A percentile compares a stretch with the other conserved stretches of the same genome.
phyloP scores from a whole-genome alignment of 1,140 invertebrate genomes.

The Neomicropteryx cornuta region DNA sequence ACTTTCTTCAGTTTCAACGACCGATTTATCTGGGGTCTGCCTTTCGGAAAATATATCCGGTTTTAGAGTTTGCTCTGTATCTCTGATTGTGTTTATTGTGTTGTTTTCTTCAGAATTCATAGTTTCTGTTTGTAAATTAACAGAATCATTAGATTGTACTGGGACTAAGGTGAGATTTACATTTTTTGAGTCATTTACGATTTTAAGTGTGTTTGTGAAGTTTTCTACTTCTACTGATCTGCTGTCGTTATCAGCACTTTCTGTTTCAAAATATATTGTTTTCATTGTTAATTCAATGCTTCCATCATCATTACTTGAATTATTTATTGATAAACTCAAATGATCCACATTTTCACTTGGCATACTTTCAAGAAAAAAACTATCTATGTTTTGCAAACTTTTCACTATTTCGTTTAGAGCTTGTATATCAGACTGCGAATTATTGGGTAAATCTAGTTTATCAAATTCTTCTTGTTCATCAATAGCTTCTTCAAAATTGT shows the following conservation, averaged over 20 bases:
- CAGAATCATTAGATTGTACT: no score
- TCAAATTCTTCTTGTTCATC: conserved; percentile 25
- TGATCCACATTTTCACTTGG: neutral
- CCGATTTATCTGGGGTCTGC: no score
- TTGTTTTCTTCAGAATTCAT: neutral
- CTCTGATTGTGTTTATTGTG: conserved; percentile 14
- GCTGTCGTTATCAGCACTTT: neutral
- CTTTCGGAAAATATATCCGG: no score
- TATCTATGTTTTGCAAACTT: conserved; percentile 23
- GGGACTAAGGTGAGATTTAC: no score
- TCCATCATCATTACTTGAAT: neutral
- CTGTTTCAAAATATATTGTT: neutral
- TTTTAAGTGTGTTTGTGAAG: conserved; percentile 9
- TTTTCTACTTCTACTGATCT: no score
- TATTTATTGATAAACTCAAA: neutral
- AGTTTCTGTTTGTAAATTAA: no score
- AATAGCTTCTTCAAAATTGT: conserved; percentile 36
- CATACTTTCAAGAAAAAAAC: neutral
- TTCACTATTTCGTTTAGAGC: conserved; percentile 29
- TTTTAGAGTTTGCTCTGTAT: no score
- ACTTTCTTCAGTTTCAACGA: conserved; percentile 6
- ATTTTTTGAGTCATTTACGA: neutral
- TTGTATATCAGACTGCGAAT: conserved; percentile 29
- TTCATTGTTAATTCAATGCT: neutral
- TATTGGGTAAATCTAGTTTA: conserved; percentile 26